These are phyloP conservation scores for Phenacoccus solenopsis DNA, from an alignment of 1,140 invertebrate species.

Conservation along the genomic window DNA sequence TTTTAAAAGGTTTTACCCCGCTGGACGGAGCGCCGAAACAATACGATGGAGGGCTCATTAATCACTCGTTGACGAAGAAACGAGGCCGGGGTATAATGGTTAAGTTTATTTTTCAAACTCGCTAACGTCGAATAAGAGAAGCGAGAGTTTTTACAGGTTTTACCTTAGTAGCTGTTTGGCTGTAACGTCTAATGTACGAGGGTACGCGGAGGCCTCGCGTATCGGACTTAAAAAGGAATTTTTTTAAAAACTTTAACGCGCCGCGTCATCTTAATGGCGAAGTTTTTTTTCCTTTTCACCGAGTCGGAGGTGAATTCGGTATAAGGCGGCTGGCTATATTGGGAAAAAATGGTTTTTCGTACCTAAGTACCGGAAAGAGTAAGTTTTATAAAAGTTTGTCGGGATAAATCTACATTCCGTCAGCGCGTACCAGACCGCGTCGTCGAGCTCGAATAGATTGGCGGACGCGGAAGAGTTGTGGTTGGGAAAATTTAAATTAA, in stretches of 20 bases:
- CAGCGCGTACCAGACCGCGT: too few relatives aligned
- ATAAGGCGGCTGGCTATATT: background rate
- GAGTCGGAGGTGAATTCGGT: background rate
- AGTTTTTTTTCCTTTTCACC: background rate
- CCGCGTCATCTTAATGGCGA: background rate
- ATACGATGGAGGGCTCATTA: too few relatives aligned
- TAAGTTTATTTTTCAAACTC: background rate
- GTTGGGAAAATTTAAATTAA: background rate
- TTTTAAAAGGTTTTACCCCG: too few relatives aligned
- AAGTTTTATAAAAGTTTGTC: conserved; percentile 3
- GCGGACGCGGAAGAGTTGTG: background rate
- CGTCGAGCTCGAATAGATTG: background rate
- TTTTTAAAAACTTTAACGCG: background rate
- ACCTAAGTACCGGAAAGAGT: background rate
- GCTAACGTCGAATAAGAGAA: background rate
- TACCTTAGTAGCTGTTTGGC: too few relatives aligned
- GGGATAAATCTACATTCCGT: background rate
- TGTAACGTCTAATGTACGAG: background rate
- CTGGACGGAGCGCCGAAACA: too few relatives aligned
- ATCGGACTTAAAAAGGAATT: background rate
- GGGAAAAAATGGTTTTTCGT: background rate
- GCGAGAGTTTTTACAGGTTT: background rate
- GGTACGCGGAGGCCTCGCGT: background rate
- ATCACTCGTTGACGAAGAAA: too few relatives aligned
- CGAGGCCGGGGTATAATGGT: background rate